Conservation (phyloP, 1,140 invertebrate genomes). For the Pteromalus puparum region DNA sequence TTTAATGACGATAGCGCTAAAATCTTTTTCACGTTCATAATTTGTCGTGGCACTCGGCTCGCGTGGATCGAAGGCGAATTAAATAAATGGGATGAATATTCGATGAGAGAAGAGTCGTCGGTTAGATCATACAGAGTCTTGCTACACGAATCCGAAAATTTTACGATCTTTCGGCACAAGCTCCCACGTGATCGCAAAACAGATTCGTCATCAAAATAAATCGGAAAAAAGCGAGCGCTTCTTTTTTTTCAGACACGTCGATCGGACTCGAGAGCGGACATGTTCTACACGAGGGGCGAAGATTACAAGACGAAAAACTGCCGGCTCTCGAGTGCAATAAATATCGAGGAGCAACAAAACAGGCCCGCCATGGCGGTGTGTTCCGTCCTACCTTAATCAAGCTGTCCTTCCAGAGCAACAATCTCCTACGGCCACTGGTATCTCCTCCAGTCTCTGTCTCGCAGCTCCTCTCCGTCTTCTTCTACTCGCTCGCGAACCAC, state of each 20-base stretch:
- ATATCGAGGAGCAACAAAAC: not conserved
- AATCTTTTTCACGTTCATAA: not conserved
- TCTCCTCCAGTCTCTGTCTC: not conserved
- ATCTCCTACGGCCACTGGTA: not conserved
- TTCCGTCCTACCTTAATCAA: slow-evolving; percentile 39
- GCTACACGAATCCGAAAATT: not conserved
- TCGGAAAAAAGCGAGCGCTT: not conserved
- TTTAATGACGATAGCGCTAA: not conserved
- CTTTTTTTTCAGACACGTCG: too few relatives aligned
- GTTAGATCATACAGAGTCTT: not conserved
- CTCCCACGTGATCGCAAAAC: not conserved
- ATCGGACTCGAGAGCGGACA: too few relatives aligned
- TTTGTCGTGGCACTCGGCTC: not conserved
- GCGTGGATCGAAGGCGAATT: not conserved
- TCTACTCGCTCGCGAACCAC: slow-evolving; percentile 18
- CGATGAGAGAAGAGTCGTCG: not conserved
- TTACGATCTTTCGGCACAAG: not conserved
- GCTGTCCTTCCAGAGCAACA: slow-evolving; percentile 3
- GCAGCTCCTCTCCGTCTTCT: not conserved
- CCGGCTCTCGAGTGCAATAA: too few relatives aligned
- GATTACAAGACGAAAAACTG: too few relatives aligned
- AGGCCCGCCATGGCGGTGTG: not conserved
- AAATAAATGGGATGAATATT: not conserved
- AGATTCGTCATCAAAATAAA: not conserved
- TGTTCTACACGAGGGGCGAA: too few relatives aligned